Conservation (phyloP, 1,140 invertebrate species). For the Aphelenchoides besseyi region DNA sequence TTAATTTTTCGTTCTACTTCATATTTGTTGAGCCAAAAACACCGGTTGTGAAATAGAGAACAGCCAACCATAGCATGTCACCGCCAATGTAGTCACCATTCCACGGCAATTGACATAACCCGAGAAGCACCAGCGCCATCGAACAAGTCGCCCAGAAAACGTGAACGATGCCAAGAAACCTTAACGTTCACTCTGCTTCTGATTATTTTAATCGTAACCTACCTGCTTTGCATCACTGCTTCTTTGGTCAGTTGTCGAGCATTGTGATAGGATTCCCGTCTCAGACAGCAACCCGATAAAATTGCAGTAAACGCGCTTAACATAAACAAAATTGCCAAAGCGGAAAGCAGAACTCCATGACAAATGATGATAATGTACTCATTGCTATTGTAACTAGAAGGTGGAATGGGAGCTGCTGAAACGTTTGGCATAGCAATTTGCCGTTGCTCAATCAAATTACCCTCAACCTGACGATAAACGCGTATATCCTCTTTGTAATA, state of each 20-base stretch:
- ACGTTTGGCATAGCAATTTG: conserved; percentile 9
- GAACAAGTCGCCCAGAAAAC: conserved; percentile 55
- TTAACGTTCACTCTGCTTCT: conserved; percentile 15
- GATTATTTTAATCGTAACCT: neutral
- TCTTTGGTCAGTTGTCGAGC: conserved; percentile 27
- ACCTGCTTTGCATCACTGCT: conserved; percentile 25
- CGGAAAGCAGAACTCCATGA: conserved; percentile 52
- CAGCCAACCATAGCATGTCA: conserved; percentile 56
- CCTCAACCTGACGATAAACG: conserved; percentile 43
- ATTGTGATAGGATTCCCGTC: conserved; percentile 35
- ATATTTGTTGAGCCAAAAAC: conserved; percentile 42
- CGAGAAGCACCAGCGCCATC: conserved; percentile 51
- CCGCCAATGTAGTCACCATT: conserved; percentile 60
- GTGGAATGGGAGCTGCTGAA: conserved; percentile 10
- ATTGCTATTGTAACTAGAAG: conserved; percentile 25
- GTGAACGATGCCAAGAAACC: conserved; percentile 51
- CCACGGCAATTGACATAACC: conserved; percentile 54
- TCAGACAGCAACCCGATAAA: conserved; percentile 48
- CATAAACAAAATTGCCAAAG: conserved; percentile 47
- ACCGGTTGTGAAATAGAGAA: conserved; percentile 55
- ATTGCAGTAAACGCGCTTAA: conserved; percentile 46
- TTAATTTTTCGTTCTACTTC: conserved; percentile 24
- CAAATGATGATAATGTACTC: conserved; percentile 53
- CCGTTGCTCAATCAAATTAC: conserved; percentile 12
- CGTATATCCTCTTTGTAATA: conserved; percentile 58